Conservation (phyloP, 2,797 vertebrate genomes). For the Epinephelus malabaricus region DNA sequence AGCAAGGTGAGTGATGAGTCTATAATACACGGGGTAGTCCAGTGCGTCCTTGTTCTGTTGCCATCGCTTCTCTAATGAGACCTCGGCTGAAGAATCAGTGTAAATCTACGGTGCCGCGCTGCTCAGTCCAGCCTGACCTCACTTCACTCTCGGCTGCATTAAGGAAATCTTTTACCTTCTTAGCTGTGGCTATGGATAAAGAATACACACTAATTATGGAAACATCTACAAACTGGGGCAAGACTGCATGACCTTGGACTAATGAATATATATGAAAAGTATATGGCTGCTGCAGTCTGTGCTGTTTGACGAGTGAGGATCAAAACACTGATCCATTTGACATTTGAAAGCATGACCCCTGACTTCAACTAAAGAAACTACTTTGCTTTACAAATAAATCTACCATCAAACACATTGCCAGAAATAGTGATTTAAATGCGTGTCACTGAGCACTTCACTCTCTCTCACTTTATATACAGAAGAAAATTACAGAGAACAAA, state of each 20-base stretch:
- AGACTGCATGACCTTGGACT: conserved; percentile 67
- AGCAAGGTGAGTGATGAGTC: conserved; percentile 45
- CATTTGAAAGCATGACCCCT: conserved; percentile 55
- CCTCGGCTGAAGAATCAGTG: conserved; percentile 40
- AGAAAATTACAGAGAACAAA: conserved; percentile 2
- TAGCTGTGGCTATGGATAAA: conserved; percentile 58
- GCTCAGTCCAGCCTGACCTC: conserved; percentile 64
- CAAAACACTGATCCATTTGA: conserved; percentile 65
- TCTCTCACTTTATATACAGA: conserved; percentile 27
- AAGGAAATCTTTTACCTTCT: conserved; percentile 61
- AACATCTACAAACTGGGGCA: conserved; percentile 61
- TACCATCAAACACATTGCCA: conserved; percentile 25
- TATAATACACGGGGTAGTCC: conserved; percentile 25
- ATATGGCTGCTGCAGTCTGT: conserved; percentile 45
- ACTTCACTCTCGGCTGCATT: conserved; percentile 56
- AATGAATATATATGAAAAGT: conserved; percentile 73
- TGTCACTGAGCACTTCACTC: conserved; percentile 2
- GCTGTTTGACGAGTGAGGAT: conserved; percentile 46
- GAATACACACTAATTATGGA: conserved; percentile 70
- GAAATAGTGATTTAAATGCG: conserved; percentile 31
- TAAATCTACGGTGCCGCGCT: conserved; percentile 46
- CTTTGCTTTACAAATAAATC: conserved; percentile 17
- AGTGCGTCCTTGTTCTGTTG: conserved; percentile 61
- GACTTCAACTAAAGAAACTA: conserved; percentile 37
- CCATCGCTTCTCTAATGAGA: conserved; percentile 68